Conservation (phyloP, 2,888 invertebrate species). For the Monochamus alternatus region DNA sequence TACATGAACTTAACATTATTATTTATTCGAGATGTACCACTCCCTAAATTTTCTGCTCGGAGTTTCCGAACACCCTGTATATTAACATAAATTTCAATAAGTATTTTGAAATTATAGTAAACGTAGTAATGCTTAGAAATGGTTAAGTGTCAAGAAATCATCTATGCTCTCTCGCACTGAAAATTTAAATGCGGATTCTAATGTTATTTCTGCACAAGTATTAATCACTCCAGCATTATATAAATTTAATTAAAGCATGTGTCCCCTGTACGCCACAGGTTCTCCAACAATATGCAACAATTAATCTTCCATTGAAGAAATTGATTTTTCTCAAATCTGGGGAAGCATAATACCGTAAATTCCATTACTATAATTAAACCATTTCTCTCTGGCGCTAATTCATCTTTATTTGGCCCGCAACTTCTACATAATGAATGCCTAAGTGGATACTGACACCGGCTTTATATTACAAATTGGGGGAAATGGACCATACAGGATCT, state of each 20-base stretch:
- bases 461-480: slow-evolving; percentile 9
- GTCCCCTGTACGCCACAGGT: background rate
- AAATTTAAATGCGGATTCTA: too few species aligned
- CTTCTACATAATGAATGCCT: slow-evolving; percentile 28
- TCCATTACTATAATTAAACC: slow-evolving; percentile 35
- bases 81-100: too few species aligned
- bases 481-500: slow-evolving; percentile 34
- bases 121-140: too few species aligned
- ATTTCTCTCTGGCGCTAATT: slow-evolving; percentile 20
- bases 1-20: too few species aligned
- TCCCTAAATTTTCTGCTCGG: too few species aligned
- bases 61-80: too few species aligned
- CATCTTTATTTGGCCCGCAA: slow-evolving; percentile 35
- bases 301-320: slow-evolving; percentile 15
- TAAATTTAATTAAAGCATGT: background rate
- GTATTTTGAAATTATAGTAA: too few species aligned
- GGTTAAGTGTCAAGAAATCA: too few species aligned
- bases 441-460: slow-evolving; percentile 19
- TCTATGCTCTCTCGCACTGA: too few species aligned
- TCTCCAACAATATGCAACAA: background rate
- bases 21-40: too few species aligned
- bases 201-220: background rate
- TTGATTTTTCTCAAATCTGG: background rate
- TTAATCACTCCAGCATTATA: slow-evolving; percentile 1
- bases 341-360: slow-evolving; percentile 11